A percentile compares a stretch with the other conserved stretches of the same genome.
phyloP scores from a whole-genome alignment of 2,113 vertebrate genomes.

The Damaliscus lunatus region DNA sequence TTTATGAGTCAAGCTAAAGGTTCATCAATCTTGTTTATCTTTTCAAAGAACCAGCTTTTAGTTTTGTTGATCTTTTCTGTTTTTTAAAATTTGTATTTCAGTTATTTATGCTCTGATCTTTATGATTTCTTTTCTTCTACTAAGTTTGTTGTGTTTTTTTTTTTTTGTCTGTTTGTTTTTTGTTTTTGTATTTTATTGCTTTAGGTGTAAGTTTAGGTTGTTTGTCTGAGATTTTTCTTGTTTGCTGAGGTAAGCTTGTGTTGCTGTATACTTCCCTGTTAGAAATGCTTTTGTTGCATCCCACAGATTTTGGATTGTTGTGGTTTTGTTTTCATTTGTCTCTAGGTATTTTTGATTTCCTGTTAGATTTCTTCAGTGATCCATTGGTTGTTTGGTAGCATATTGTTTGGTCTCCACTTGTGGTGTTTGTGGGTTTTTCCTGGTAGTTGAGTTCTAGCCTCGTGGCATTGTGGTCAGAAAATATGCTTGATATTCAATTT shows the following conservation, averaged over 20 bases:
- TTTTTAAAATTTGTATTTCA: not conserved
- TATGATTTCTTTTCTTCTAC: not conserved
- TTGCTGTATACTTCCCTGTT: not conserved
- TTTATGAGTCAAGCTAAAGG: not conserved
- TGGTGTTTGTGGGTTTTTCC: not conserved
- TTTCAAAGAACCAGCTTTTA: not conserved
- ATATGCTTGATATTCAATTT: not conserved
- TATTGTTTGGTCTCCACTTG: not conserved
- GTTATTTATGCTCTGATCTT: not conserved
- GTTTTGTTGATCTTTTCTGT: not conserved
- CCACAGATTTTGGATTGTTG: not conserved
- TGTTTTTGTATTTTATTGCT: not conserved
- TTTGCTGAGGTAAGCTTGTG: not conserved
- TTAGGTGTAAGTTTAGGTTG: not conserved
- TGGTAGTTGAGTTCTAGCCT: not conserved
- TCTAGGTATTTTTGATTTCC: not conserved
- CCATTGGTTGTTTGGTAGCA: not conserved
- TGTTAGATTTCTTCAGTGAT: not conserved
- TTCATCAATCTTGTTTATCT: not conserved
- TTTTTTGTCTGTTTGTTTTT: not conserved
- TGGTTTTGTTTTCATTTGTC: not conserved
- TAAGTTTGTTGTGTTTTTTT: not conserved
- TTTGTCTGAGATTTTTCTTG: not conserved
- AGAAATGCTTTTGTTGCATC: not conserved
- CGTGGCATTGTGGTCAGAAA: not conserved